Base-by-base conservation (phyloP, 2,797 vertebrate species). In the Dromococcyx pavoninus region DNA sequence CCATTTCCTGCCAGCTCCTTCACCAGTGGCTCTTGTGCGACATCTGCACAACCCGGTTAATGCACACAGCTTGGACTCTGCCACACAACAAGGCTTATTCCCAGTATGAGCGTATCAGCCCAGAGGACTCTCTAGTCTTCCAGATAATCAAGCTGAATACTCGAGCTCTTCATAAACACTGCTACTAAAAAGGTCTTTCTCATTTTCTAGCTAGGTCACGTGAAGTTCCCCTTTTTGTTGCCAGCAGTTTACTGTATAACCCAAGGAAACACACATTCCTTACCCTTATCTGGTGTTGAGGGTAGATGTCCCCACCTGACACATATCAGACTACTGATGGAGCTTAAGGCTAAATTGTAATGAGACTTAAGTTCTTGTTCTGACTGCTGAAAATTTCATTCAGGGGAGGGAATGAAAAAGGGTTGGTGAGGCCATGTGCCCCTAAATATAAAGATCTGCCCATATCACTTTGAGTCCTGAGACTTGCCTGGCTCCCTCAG, bases 11-110 rank as follows among this genome's bases (percentile, higher is more conserved):
- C 50, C 46, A 17, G 12, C 43, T 65, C 24, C 62, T 86, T 30
- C n/a, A 23, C 1, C 14, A 11, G 54, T 25, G 23, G 37, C 65
- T 86, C 48, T 50, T 30, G 21, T 8, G 19, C 54, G 39, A 67
- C 71, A 48, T 4, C 43, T 44, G 50, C 69, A 74, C 35, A n/a
- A 28, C 33, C 35, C 6, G 1, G 5, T n/a, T 46, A 62, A 30
- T 6, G 17, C 44, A 32, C 0, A 0, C 0, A 3, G 64, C 72
- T 37, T 28, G 37, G 74, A 44, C 4, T 4, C 27, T 4, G 18
- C 10, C 44, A 56, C 44, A 25, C n/a, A 58, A 13, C 10, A 27
- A 37, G n/a, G n/a, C 19, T 76, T 8, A 25, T 27, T 53, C 67
- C 44, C 64, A 76, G 3, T 14, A 5, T 2, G 5, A 62, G 10